These are phyloP conservation scores for Sturmia bella DNA, from an alignment of 2,888 invertebrate species.

Conservation along the genomic window DNA sequence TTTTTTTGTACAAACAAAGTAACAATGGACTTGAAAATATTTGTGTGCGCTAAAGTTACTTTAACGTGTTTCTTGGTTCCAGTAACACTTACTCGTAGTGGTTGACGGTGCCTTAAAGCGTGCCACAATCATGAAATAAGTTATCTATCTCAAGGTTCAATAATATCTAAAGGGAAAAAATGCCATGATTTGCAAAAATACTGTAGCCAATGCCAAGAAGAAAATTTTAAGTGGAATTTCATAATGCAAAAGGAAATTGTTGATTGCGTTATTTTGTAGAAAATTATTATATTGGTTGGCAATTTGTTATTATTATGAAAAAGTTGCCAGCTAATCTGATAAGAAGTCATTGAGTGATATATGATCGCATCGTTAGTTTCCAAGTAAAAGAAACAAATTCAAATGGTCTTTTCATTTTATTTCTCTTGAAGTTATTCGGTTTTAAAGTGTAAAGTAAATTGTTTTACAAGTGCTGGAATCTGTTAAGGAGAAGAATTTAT, in stretches of 20 bases:
- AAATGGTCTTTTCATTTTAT: too few relatives aligned
- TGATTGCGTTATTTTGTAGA: slow-evolving; percentile 63
- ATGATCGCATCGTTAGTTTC: slow-evolving; percentile 50
- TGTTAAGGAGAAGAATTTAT: too few relatives aligned
- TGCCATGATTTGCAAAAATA: slow-evolving; percentile 63
- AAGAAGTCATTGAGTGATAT: slow-evolving; percentile 60
- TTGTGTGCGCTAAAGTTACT: slow-evolving; percentile 45
- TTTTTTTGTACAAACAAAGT: not conserved
- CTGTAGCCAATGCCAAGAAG: slow-evolving; percentile 12
- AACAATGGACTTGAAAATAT: slow-evolving; percentile 25
- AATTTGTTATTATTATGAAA: slow-evolving; percentile 57
- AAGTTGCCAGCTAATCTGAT: slow-evolving; percentile 59
- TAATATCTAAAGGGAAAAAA: slow-evolving; percentile 32
- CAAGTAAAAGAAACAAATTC: slow-evolving; percentile 12
- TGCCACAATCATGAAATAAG: slow-evolving; percentile 32
- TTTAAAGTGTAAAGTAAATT: too few relatives aligned
- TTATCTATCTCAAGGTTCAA: slow-evolving; percentile 62
- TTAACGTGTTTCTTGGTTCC: slow-evolving; percentile 45
- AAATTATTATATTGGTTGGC: slow-evolving; percentile 66
- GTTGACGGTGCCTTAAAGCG: slow-evolving; percentile 15
- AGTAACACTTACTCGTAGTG: slow-evolving; percentile 59
- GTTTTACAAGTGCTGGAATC: too few relatives aligned
- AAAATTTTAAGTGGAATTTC: slow-evolving; percentile 10
- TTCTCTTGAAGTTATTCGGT: too few relatives aligned
- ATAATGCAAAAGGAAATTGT: slow-evolving; percentile 44